These are phyloP conservation scores for Oxycera nigricornis DNA, from an alignment of 2,888 invertebrate species.

Conservation along the genomic window DNA sequence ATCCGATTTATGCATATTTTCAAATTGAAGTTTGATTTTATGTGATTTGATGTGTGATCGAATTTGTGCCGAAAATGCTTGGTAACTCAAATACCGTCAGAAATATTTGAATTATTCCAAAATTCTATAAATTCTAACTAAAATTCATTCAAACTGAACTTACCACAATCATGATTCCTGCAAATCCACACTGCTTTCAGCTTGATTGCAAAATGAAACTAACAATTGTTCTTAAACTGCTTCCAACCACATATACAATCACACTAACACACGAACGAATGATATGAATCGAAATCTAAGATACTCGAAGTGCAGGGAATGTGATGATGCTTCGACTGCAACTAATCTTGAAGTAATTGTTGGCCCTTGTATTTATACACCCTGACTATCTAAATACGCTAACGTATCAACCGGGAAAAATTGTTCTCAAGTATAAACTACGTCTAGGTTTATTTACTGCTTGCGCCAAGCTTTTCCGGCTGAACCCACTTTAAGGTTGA, in stretches of 20 bases:
- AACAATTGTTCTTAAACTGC: too few species aligned
- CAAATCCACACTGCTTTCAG: too few species aligned
- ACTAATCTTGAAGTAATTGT: constrained; percentile 49
- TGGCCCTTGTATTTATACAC: constrained; percentile 50
- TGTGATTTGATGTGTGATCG: too few species aligned
- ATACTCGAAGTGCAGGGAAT: constrained; percentile 36
- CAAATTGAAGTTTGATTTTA: too few species aligned
- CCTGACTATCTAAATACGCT: constrained; percentile 25
- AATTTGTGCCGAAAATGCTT: too few species aligned
- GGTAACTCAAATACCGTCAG: too few species aligned
- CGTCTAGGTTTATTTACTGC: constrained; percentile 14
- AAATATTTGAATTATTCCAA: too few species aligned
- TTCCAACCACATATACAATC: not conserved
- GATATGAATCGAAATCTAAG: constrained; percentile 43
- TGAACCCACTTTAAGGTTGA: constrained; percentile 36
- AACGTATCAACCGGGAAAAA: constrained; percentile 2
- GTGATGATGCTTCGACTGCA: constrained; percentile 46
- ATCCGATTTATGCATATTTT: too few species aligned
- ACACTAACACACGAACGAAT: not conserved
- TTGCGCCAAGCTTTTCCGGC: constrained; percentile 19
- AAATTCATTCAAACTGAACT: too few species aligned
- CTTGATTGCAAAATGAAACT: not conserved
- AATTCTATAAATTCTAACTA: too few species aligned
- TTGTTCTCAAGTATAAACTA: constrained; percentile 5
- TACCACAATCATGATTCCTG: too few species aligned